Evolutionary conservation across 2,797 vertebrate species (phyloP), one percentile per base, ranked within the genome.

Genomic region (Tauraco hartlaubi): DNA sequence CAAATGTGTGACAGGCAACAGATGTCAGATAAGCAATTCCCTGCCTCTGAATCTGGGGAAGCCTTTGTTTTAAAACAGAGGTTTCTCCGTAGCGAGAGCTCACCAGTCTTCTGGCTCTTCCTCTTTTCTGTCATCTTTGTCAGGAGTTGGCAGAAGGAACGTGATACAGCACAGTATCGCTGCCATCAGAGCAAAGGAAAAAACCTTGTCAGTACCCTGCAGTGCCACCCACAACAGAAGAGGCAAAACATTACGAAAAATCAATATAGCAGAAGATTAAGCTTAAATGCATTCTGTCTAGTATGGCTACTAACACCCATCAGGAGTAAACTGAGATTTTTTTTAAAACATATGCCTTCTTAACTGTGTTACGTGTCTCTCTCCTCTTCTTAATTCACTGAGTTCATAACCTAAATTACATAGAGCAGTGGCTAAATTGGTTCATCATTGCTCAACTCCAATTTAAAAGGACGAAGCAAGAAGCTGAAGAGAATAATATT

Each of bases 401-500:
- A 97, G 93, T 94, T 96, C 89, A 95, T 93, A 97, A 97, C 75
- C 89, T 79, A 97, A 97, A 97, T 97, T 95, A 96, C n/a, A 11
- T 14, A 80, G 39, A 96, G 96, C 33, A 23, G 88, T 80, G 85
- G 88, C 49, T 94, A 97, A 98, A 97, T 72, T 97, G 87, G 94
- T 95, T 97, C 94, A 94, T 97, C 41, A 37, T 85, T 91, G 92
- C 90, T 96, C 95, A 94, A 75, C 92, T 95, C 93, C 92, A 94
- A 95, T 97, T 97, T 97, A 97, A 98, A 97, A 97, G 89, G 90
- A 97, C 94, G 96, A 96, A 96, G 87, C 68, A 96, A 83, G 74
- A 92, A 92, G 62, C 28, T 82, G 76, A 90, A 93, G 61, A 94
- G 91, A 80, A 74, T 91, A 90, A 73, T 73, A 94, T 93, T 88